Base-by-base conservation (phyloP, 2,797 vertebrate species). In the Adelosebastes latens region DNA sequence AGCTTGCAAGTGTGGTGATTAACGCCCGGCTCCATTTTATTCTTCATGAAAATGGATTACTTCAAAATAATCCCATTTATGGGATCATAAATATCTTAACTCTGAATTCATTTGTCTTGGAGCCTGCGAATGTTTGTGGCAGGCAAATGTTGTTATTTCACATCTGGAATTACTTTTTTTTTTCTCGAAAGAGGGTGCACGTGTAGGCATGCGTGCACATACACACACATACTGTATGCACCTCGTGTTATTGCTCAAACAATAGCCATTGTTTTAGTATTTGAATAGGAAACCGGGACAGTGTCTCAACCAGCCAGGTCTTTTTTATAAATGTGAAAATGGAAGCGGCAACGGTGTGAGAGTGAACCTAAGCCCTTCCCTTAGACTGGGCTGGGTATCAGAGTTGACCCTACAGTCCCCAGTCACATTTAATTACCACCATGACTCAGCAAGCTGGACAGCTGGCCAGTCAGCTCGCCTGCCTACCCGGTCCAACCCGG, bases 351-450 rank as follows among this genome's bases (percentile, higher is more conserved):
- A 79, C 60, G 22, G 71, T 72, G 55, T 60, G 84, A 95, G 88
- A 60, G 49, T 78, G 72, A 62, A 71, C 78, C 78, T 65, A 61
- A 82, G 82, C 53, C 85, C 66, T 75, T 81, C 85, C 85, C 88
- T 92, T 86, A 83, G 85, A 88, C 85, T 91, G 91, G 87, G 91
- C 91, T 72, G 34, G 71, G 74, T 87, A 92, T 95, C 94, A 92
- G 83, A 92, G 89, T 83, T 92, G 92, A 94, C 91, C 93, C 87
- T 77, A 55, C 68, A 90, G 81, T 88, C 81, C 87, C 80, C 59
- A 85, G 88, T 93, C 93, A 90, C 89, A 87, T 93, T 94, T 93
- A 93, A 96, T 95, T 94, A 95, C 92, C 81, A 79, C 79, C 55
- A 87, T 93, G 93, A 95, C 91, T 95, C 93, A 89, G 89, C 83